Percentiles rank a stretch among this genome's conserved stretches.
phyloP scores from a whole-genome alignment of 2,888 invertebrate species.

The Nymphalis urticae region DNA sequence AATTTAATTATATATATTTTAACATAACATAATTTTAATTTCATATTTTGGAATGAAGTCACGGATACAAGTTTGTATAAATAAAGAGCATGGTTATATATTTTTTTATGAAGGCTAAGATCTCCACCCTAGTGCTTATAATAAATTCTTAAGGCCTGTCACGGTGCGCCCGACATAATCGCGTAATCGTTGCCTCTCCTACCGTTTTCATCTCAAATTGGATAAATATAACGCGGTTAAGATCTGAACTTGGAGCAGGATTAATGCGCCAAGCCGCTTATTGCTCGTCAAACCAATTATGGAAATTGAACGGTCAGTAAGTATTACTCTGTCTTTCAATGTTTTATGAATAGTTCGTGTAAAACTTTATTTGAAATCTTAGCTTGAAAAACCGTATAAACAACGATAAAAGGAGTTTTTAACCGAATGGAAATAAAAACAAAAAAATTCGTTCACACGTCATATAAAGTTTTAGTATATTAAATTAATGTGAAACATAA shows the following conservation, averaged over 20 bases:
- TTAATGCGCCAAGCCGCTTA: conserved; percentile 27
- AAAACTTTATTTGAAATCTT: background rate
- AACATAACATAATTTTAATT: too few relatives aligned
- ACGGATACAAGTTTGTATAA: background rate
- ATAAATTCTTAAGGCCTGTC: conserved; percentile 32
- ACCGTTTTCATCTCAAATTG: conserved; percentile 36
- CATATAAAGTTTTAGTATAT: too few relatives aligned
- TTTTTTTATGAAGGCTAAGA: conserved; percentile 12
- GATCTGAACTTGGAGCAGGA: conserved; percentile 30
- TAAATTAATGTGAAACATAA: too few relatives aligned
- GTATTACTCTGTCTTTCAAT: conserved; percentile 14
- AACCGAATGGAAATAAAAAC: too few relatives aligned
- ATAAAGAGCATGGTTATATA: background rate
- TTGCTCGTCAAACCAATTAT: conserved; percentile 31
- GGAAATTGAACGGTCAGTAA: conserved; percentile 30
- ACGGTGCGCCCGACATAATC: conserved; percentile 36
- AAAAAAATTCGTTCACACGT: too few relatives aligned
- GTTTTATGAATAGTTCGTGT: background rate
- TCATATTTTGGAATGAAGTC: too few relatives aligned
- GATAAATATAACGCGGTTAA: conserved; percentile 33
- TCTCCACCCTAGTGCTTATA: conserved; percentile 25
- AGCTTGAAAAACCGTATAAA: too few relatives aligned
- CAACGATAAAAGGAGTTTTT: too few relatives aligned
- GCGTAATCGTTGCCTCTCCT: conserved; percentile 28
- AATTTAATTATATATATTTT: too few relatives aligned